Evolutionary conservation across 2,888 invertebrate species (phyloP), one percentile per base, ranked within the genome.

Genomic region (Ligdia adustata): DNA sequence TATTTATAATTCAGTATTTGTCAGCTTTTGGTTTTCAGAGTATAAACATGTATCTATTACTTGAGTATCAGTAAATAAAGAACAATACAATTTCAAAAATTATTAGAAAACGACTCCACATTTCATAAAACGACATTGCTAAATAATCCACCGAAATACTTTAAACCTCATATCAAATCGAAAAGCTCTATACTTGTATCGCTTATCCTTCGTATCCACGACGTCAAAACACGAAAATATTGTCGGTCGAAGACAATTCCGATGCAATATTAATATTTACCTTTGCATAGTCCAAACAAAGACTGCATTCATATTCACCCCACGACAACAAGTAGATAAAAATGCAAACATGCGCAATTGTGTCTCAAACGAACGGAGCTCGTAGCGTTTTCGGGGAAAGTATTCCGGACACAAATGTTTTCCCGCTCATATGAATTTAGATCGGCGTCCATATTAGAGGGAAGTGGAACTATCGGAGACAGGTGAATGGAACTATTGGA

Each of bases 301-400:
- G 75, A 72, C 72, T 78, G 79, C 75, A 87, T 87, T 83, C 80
- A 79, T 82, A 87, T 88, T 86, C 84, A 75, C 74, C 78, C 79
- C 84, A 83, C 85, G 83, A 88, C 87, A 86, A 85, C 81, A 85
- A 85, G 79, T 81, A 82, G 75, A 86, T 87, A 87, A 86, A 88
- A 87, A 86, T 87, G 88, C 87, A 86, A 88, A 89, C 85, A 85
- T 70, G 77, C 73, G 75, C 86, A 85, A 87, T 88, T 85, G 82
- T 82, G 82, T 82, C 85, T 82, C 83, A 77, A 78, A 81, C 82
- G 82, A 81, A 82, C 74, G 62, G 70, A 72, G 69, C 72, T 68
- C 69, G 64, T 52, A 52, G 1, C 34, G 56, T 51, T 72, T 70
- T 64, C 62, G 60, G 64, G 64, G 67, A 75, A 76, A 75, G 75